Evolutionary conservation across 2,113 vertebrate species (phyloP), one percentile per base, ranked within the genome.

Genomic region (Cavia porcellus): DNA sequence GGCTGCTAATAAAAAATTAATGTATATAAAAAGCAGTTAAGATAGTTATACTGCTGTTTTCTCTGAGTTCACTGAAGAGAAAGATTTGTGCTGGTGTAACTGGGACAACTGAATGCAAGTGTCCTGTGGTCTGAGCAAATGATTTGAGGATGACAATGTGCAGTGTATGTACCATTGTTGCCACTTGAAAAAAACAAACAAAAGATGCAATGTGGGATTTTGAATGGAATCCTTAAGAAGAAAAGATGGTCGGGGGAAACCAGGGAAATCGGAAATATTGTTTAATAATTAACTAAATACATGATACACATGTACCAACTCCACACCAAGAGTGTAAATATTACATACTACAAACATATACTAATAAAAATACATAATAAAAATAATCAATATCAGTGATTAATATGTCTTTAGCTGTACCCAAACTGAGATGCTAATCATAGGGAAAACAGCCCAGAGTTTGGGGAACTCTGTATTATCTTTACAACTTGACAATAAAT

Each of bases 361-460:
- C 45, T 17, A 47, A 50, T 77, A 72, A 72, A 66, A 70, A 30
- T 62, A 70, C 38, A 38, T 72, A 72, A 72, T 38, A 24, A 77
- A 30, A 77, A 47, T 30, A 77, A 77, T 17, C 30, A 30, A 12
- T 59, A 4, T 50, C 35, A 45, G 30, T 1, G 38, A 28, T 28
- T 25, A 50, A 8, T 0, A 5, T 1, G 5, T 30, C 11, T 10
- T 0, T 15, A 10, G 2, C 2, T 55, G 14, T 5, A n/a, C 22
- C 42, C 24, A 59, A 80, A 6, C 17, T 1, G 5, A 62, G 55
- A 14, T 30, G 8, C 9, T 45, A 19, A 52, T 19, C 57, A 64
- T 1, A 80, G 50, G 19, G 38, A 35, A 42, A 14, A 72, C 42
- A 22, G 52, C 4, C 4, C 5, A 7, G 55, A n/a, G 5, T 2